Conservation (phyloP, 2,888 invertebrate species). For the Thysanoteuthis rhombus region DNA sequence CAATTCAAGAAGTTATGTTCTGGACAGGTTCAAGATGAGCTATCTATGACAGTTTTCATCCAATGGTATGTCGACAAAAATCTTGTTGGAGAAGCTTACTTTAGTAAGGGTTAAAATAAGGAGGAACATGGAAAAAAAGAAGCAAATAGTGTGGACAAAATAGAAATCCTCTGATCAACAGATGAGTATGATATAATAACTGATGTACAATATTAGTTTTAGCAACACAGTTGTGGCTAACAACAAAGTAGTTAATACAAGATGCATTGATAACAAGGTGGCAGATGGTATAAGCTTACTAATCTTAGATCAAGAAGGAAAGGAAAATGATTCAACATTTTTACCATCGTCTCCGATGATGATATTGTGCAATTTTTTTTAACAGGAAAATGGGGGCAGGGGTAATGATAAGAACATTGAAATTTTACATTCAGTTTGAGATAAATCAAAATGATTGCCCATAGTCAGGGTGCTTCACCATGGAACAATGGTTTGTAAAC, state of each 20-base stretch:
- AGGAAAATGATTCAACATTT: no score
- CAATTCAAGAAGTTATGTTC: not conserved
- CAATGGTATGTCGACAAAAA: not conserved
- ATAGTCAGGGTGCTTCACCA: no score
- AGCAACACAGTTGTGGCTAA: not conserved
- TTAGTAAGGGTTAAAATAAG: not conserved
- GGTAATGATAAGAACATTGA: no score
- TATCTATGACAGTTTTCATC: constrained; percentile 12
- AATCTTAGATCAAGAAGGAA: no score
- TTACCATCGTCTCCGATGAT: no score
- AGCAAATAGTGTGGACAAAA: not conserved
- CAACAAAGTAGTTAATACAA: not conserved
- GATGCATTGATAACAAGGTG: not conserved
- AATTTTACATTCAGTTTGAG: no score
- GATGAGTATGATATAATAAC: not conserved
- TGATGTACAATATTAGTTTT: not conserved
- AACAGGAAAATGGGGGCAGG: no score
- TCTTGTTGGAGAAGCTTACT: not conserved
- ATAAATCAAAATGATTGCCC: no score
- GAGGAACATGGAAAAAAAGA: not conserved
- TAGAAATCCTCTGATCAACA: not conserved
- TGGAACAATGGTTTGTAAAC: no score
- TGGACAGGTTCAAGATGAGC: constrained; percentile 12
- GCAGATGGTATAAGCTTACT: not conserved
- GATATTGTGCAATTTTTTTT: no score